Evolutionary conservation across 1,140 invertebrate species (phyloP).

Genomic region (Drosophila tropicalis): DNA sequence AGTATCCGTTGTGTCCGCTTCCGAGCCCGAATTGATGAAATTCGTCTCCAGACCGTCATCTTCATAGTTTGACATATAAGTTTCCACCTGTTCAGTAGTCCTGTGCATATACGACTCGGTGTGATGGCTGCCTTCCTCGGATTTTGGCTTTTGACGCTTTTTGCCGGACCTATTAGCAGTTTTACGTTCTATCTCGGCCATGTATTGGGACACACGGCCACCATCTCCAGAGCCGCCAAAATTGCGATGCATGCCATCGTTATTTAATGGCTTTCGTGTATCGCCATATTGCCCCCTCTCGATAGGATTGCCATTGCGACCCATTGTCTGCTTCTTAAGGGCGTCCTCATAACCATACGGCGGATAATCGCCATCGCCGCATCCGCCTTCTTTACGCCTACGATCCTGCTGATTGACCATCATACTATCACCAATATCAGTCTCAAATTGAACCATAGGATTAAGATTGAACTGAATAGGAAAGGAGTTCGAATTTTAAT

Average conservation of each 20-base stretch:
- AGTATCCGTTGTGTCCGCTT: conserved; percentile 38
- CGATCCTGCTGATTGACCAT: conserved; percentile 33
- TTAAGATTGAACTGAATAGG: conserved; percentile 58
- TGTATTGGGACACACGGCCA: conserved; percentile 46
- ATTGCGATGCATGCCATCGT: conserved; percentile 26
- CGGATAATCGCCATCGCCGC: conserved; percentile 5
- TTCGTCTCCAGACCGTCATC: conserved; percentile 27
- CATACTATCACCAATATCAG: conserved; percentile 67
- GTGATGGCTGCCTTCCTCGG: neutral
- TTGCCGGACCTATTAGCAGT: conserved; percentile 37
- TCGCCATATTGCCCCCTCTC: conserved; percentile 40
- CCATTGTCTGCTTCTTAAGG: conserved; percentile 16
- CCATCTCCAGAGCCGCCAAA: conserved; percentile 27
- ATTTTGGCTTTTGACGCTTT: conserved; percentile 49
- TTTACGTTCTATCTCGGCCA: conserved; percentile 51
- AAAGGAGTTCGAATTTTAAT: neutral
- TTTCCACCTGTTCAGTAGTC: conserved; percentile 28
- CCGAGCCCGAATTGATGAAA: conserved; percentile 35
- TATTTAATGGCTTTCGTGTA: neutral
- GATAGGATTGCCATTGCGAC: conserved; percentile 12
- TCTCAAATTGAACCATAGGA: conserved; percentile 63
- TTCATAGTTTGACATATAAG: conserved; percentile 50
- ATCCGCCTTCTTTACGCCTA: conserved; percentile 14
- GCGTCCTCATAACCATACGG: conserved; percentile 17
- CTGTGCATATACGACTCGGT: conserved; percentile 5